Base-by-base conservation (phyloP, 2,888 invertebrate genomes). In the Netelia virgata region DNA sequence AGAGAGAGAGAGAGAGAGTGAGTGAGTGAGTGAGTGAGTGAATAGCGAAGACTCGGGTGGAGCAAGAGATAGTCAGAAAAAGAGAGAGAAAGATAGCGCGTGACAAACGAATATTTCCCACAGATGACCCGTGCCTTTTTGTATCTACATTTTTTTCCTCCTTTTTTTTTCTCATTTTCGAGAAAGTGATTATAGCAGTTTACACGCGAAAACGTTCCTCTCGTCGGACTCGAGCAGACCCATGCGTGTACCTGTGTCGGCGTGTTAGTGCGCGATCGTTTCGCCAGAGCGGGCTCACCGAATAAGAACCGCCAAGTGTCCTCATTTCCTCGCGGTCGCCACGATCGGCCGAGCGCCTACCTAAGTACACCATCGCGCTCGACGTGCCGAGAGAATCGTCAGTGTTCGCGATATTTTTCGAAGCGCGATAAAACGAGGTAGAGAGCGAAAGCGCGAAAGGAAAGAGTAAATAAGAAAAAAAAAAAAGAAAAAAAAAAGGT, bases 81-180 rank as follows among this genome's bases (percentile, higher is more conserved):
- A 14, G 61, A 57, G 43, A 53, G 20, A 69, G 55, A 57, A 16
- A 76, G 47, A 76, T 64, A 28, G 36, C 47, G 76, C 68, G 76
- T 75, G 82, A 82, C 84, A 69, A 80, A 80, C 77, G 63, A 68
- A 74, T 81, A 70, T 84, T 78, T 50, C 77, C 81, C 47, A 53
- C 68, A 28, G 66, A 73, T 80, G 57, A 81, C 69, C 72, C 66
- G 53, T 53, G 36, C 41, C 53, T 28, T 72, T 64, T 20, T n/a
- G n/a, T n/a, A n/a, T n/a, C n/a, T n/a, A n/a, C n/a, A n/a, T 1
- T 23, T 23, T 23, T 23, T 23, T 23, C 23, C 3, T 23, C 23
- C 3, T 23, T 23, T 23, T 68, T 53, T 63, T 28, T 72, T 36
- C 41, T 41, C 14, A 3, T 64, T 61, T 41, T 72, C 55, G 63